Base-by-base conservation (phyloP, 2,888 invertebrate genomes). In the Alitta virens region DNA sequence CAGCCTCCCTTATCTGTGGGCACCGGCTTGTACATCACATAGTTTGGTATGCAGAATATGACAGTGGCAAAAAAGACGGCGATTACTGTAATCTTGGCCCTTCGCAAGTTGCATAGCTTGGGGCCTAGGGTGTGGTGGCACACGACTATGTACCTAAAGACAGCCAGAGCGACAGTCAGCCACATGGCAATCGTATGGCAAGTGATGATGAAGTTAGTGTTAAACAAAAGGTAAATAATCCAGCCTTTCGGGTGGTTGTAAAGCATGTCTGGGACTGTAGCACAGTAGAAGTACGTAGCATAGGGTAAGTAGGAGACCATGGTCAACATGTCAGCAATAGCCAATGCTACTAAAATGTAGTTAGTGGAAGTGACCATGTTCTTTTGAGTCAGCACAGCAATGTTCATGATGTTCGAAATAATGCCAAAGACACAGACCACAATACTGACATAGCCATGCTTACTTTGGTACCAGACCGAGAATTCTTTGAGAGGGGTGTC, bases 321-420 rank as follows among this genome's bases (percentile, higher is more conserved):
- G 14, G 95, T 94, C 38, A 94, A 85, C 58, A 95, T 86, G 80
- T 96, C 96, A 14, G 94, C 92, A 14, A 94, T 88, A 0, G 96
- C 96, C 46, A 94, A 72, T 1, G 82, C 83, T 0, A 94, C 93
- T 54, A 96, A 87, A 63, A 96, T 93, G 62, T 90, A 89, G 84
- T 96, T 96, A 51, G 94, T 95, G 1, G 95, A 90, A 64, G 92
- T 91, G 26, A 82, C 76, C 94, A 96, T 95, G 82, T 94, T 93
- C 26, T 89, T 88, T n/a, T 92, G 88, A 3, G 79, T 81, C 9
- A 94, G 91, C 61, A 97, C 86, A 12, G 96, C 93, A 67, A 96
- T 91, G 83, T 95, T 96, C 73, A 95, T 86, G 25, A 91, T 87
- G 82, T 96, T 97, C 61, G 94, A 92, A 50, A 94, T 87, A 51